Conservation (phyloP, 2,797 vertebrate genomes). For the Gobio occitaniae region DNA sequence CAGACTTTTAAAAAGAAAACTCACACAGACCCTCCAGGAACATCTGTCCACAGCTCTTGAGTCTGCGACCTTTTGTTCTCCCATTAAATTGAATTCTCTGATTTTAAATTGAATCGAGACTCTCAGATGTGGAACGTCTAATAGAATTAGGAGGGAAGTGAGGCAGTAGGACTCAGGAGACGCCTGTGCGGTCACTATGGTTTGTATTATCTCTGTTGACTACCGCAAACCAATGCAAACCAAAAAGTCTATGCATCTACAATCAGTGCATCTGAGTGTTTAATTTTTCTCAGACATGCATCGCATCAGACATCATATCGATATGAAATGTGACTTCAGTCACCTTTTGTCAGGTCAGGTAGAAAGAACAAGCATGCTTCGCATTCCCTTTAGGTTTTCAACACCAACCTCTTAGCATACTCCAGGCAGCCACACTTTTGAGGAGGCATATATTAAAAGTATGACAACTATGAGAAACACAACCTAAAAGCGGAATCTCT, state of each 20-base stretch:
- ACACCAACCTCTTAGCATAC: background rate
- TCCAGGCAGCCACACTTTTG: background rate
- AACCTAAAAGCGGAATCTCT: background rate
- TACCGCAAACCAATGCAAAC: background rate
- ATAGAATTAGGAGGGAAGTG: constrained; percentile 60
- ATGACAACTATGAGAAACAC: background rate
- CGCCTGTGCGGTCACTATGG: background rate
- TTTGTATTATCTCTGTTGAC: background rate
- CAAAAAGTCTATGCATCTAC: constrained; percentile 4
- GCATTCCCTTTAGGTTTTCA: background rate
- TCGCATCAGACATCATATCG: background rate
- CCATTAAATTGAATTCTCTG: constrained; percentile 48
- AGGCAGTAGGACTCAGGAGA: constrained; percentile 2
- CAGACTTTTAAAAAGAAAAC: background rate
- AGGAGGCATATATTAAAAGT: background rate
- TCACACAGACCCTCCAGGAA: background rate
- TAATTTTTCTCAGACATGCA: background rate
- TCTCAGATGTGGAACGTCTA: constrained; percentile 65
- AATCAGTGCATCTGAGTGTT: background rate
- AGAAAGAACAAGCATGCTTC: background rate
- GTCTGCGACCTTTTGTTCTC: constrained; percentile 26
- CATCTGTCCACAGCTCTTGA: constrained; percentile 4
- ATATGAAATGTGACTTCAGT: background rate
- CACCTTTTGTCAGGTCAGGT: background rate
- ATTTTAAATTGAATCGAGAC: constrained; percentile 67